These are phyloP conservation scores for Spodoptera littoralis DNA, from an alignment of 2,888 invertebrate genomes.

Conservation along the genomic window DNA sequence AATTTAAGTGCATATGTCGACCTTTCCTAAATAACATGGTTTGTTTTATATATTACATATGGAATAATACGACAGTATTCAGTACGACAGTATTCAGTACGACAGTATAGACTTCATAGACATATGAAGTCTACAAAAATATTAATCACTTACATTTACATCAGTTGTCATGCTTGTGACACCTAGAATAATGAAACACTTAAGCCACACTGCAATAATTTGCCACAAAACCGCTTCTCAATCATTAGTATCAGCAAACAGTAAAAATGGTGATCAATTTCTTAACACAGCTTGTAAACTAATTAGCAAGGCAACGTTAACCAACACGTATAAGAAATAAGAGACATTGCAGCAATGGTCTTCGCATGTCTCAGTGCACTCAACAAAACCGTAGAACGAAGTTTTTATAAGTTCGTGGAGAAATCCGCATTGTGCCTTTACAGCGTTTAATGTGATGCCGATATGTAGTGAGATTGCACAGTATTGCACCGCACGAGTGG, in stretches of 20 bases:
- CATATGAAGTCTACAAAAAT: no score
- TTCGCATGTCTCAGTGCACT: conserved; percentile 76
- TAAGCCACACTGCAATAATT: conserved; percentile 14
- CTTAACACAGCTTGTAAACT: conserved; percentile 40
- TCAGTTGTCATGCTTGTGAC: no score
- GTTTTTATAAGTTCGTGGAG: conserved; percentile 76
- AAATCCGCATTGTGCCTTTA: conserved; percentile 80
- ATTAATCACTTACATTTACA: no score
- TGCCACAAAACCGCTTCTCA: conserved; percentile 9
- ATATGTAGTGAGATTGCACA: conserved; percentile 82
- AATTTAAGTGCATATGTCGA: no score
- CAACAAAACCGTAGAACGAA: conserved; percentile 71
- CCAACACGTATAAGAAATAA: conserved; percentile 63
- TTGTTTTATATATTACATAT: no score
- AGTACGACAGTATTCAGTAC: no score
- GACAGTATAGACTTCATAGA: no score
- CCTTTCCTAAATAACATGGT: no score
- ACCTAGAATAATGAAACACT: not conserved
- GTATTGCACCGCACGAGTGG: conserved; percentile 81
- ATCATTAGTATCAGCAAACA: conserved; percentile 9
- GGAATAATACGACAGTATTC: no score
- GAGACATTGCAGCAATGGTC: conserved; percentile 70
- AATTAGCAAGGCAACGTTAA: conserved; percentile 41
- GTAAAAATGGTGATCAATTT: conserved; percentile 12
- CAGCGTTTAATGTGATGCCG: conserved; percentile 83